These are phyloP conservation scores for Empidonax traillii DNA, from an alignment of 2,113 vertebrate genomes.

Conservation along the genomic window DNA sequence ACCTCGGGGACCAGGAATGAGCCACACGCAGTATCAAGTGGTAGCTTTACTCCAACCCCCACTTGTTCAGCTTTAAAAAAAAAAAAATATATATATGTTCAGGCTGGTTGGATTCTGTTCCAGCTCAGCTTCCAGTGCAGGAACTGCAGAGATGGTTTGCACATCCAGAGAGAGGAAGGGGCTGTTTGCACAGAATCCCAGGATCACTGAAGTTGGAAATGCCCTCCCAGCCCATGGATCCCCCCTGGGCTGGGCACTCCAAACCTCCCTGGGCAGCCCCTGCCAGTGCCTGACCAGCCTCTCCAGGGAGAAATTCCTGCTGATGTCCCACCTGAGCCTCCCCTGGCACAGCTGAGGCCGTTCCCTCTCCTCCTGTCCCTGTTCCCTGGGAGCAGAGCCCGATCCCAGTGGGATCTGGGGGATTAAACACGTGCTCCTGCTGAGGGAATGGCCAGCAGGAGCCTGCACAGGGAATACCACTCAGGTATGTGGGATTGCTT, in stretches of 20 bases:
- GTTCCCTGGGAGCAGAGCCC: background rate
- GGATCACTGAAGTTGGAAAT: background rate
- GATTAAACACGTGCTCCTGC: fast-evolving
- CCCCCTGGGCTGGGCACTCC: background rate
- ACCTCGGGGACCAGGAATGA: background rate
- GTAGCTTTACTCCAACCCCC: background rate
- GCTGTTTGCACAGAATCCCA: background rate
- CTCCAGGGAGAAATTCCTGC: background rate
- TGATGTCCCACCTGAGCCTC: background rate
- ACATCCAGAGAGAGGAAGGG: fast-evolving
- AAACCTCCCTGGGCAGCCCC: background rate
- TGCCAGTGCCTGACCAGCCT: background rate
- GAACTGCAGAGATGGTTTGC: too few species aligned
- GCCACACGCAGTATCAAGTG: background rate
- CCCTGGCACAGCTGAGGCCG: background rate
- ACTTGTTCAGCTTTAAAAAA: background rate
- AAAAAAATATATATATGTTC: background rate
- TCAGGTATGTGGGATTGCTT: background rate
- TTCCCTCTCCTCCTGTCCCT: background rate
- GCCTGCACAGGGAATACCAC: background rate
- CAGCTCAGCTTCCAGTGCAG: background rate
- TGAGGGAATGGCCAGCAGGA: background rate
- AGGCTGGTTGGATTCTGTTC: background rate
- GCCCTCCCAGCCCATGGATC: fast-evolving
- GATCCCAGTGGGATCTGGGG: background rate